Conservation (phyloP, 2,797 vertebrate genomes). For the Peromyscus melanophrys region DNA sequence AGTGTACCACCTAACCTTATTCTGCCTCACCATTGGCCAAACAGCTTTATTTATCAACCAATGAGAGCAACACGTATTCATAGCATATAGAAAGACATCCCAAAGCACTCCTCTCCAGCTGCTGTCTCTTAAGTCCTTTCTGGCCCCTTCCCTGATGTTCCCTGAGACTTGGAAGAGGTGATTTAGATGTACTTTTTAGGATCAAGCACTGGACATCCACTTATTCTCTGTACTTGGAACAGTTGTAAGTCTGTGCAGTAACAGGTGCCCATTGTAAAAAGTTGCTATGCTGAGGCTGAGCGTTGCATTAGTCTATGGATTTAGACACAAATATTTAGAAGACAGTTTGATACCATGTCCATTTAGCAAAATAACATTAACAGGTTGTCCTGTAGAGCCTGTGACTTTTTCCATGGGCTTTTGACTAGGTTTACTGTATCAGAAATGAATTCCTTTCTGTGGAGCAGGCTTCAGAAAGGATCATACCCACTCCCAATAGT, state of each 20-base stretch:
- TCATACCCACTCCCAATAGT: no score
- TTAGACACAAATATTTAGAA: neutral
- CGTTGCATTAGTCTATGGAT: no score
- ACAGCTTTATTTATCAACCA: no score
- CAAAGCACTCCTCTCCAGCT: neutral
- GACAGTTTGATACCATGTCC: neutral
- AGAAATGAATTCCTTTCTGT: neutral
- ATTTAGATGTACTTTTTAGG: neutral
- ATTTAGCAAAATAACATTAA: neutral
- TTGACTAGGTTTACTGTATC: neutral
- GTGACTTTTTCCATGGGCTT: neutral
- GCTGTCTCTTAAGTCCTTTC: neutral
- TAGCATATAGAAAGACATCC: no score
- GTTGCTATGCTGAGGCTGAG: neutral
- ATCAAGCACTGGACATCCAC: neutral
- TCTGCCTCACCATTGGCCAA: no score
- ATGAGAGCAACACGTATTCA: no score
- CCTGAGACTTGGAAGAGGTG: neutral
- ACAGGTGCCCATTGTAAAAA: neutral
- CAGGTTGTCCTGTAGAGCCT: neutral
- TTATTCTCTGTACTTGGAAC: neutral
- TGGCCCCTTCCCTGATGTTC: neutral
- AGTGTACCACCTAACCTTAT: no score
- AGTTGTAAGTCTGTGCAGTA: neutral
- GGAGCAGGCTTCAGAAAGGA: neutral